These are phyloP conservation scores for Grus americana DNA, from an alignment of 2,113 vertebrate species.

Conservation along the genomic window DNA sequence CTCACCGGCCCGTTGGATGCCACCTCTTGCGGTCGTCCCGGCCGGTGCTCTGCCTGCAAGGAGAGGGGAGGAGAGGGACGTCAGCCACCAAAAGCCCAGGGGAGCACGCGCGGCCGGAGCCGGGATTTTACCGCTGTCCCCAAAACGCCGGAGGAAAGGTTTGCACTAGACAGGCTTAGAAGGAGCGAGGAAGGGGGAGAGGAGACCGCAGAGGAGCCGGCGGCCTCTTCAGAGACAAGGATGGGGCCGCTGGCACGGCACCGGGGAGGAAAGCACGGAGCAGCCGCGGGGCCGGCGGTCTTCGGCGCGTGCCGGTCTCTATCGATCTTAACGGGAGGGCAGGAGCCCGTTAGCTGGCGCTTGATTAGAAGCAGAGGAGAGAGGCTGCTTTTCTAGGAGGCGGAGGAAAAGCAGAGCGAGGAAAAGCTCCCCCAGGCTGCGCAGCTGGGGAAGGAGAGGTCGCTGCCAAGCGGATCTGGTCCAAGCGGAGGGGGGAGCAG, in stretches of 20 bases:
- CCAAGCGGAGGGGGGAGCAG: neutral
- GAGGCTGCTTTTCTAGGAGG: neutral
- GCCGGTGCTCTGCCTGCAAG: slow-evolving; percentile 55
- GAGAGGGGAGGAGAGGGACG: neutral
- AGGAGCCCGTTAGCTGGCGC: neutral
- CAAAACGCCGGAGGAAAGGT: neutral
- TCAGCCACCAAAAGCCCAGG: neutral
- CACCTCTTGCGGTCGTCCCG: slow-evolving; percentile 67
- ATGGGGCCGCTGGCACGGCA: too few relatives aligned
- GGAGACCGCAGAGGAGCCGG: neutral
- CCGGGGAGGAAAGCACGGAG: neutral
- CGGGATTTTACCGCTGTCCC: neutral
- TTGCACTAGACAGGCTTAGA: neutral
- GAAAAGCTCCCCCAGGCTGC: neutral
- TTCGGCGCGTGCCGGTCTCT: neutral
- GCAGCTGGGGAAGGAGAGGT: neutral
- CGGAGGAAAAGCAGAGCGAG: neutral
- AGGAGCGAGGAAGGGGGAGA: neutral
- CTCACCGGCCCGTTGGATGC: slow-evolving; percentile 80
- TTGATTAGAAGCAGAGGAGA: neutral
- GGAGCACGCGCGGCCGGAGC: fast-evolving
- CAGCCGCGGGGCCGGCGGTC: neutral
- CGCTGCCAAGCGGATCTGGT: neutral
- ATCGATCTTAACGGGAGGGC: neutral
- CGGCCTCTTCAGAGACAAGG: neutral